phyloP scores from a whole-genome alignment of 2,113 vertebrate genomes.

The Alligator mississippiensis region DNA sequence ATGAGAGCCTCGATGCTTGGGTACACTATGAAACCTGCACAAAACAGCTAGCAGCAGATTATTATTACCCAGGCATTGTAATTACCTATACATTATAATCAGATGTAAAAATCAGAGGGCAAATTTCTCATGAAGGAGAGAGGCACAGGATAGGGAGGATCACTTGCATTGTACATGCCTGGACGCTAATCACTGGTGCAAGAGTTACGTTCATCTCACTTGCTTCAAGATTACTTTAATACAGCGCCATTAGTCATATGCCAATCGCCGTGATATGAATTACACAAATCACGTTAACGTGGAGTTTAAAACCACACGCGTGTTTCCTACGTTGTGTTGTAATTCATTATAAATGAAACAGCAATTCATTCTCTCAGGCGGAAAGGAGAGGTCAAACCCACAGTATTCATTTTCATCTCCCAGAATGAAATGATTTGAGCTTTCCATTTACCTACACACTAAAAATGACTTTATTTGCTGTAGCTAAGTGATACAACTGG shows the following conservation, averaged over 20 bases:
- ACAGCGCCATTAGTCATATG: constrained; percentile 52
- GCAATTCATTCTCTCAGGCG: constrained; percentile 53
- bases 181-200: too few relatives aligned
- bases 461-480: constrained; percentile 29
- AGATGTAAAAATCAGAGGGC: constrained; percentile 28
- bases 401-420: constrained; percentile 16
- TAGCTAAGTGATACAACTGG: background rate
- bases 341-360: constrained; percentile 68
- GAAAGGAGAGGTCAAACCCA: background rate
- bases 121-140: constrained; percentile 35
- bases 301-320: constrained; percentile 54
- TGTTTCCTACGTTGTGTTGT: constrained; percentile 62
- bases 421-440: constrained; percentile 39
- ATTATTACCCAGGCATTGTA: constrained; percentile 38
- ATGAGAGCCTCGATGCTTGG: background rate
- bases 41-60: background rate
- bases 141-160: constrained; percentile 49
- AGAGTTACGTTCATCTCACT: constrained; percentile 47
- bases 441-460: constrained; percentile 13
- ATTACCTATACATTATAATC: constrained; percentile 48
- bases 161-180: constrained; percentile 20
- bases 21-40: background rate
- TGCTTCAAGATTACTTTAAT: constrained; percentile 60
- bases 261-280: constrained; percentile 68
- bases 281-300: constrained; percentile 7